Conservation (phyloP, 53 echinoderm and acorn worm species). For the Temnopleurus reevesii region DNA sequence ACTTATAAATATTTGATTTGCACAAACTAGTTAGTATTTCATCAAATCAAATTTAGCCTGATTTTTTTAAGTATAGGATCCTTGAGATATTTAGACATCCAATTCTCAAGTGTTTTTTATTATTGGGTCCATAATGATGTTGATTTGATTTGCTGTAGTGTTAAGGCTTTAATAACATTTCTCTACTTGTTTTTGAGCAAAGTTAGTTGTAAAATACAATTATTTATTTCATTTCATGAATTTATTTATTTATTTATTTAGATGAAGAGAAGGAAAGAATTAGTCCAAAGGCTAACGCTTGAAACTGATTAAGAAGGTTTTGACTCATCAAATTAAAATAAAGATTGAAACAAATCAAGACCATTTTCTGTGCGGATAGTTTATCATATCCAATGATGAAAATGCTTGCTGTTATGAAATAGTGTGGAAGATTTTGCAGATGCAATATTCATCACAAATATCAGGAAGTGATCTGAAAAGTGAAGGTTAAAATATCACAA, state of each 20-base stretch:
- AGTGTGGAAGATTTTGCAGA: not conserved
- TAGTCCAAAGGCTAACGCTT: too few species aligned
- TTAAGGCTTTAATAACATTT: not conserved
- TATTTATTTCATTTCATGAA: too few species aligned
- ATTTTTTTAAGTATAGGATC: slow-evolving; percentile 7
- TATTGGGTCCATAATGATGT: not conserved
- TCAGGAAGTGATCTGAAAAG: slow-evolving; percentile 14
- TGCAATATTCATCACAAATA: not conserved
- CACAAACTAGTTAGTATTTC: not conserved
- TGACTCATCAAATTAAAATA: too few species aligned
- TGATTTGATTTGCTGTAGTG: not conserved
- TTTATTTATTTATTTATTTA: too few species aligned
- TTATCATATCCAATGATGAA: too few species aligned
- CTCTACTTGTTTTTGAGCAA: too few species aligned
- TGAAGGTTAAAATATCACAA: not conserved
- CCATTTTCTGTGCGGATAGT: too few species aligned
- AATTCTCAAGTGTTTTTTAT: not conserved
- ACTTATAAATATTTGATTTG: not conserved
- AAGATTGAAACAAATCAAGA: too few species aligned
- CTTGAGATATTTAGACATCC: not conserved
- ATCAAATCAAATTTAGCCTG: slow-evolving; percentile 6
- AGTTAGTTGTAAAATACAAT: too few species aligned
- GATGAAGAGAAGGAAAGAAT: too few species aligned
- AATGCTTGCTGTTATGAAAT: not conserved
- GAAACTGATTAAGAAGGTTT: too few species aligned